A percentile compares a stretch with the other conserved stretches of the same genome.
These are phyloP conservation scores for Pissodes strobi DNA, from an alignment of 1,140 invertebrate species.

Conservation along the genomic window DNA sequence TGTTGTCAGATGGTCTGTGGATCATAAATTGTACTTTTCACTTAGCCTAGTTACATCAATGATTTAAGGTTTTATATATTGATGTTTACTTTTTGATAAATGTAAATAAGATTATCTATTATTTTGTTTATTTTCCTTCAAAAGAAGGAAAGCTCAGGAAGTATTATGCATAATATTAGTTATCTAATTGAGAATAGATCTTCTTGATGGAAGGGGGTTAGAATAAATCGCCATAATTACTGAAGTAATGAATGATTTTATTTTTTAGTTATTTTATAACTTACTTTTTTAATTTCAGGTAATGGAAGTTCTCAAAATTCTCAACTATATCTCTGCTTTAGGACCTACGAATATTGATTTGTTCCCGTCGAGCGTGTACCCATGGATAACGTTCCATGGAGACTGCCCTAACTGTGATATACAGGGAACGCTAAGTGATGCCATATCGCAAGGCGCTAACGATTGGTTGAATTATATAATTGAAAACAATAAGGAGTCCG, in stretches of 20 bases:
- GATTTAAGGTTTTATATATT: too few relatives aligned
- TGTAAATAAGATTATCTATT: too few relatives aligned
- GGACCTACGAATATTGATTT: slow-evolving; percentile 66
- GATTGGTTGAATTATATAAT: slow-evolving; percentile 79
- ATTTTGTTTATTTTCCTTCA: too few relatives aligned
- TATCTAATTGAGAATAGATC: too few relatives aligned
- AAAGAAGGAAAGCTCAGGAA: too few relatives aligned
- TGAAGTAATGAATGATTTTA: neutral
- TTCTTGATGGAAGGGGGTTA: too few relatives aligned
- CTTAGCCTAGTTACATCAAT: too few relatives aligned
- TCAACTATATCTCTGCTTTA: slow-evolving; percentile 64
- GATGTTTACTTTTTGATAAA: too few relatives aligned
- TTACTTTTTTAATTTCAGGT: slow-evolving; percentile 48
- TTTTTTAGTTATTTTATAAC: neutral
- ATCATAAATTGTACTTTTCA: too few relatives aligned
- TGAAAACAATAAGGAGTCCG: slow-evolving; percentile 65
- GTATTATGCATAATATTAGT: too few relatives aligned
- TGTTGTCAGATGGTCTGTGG: too few relatives aligned
- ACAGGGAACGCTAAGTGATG: slow-evolving; percentile 65
- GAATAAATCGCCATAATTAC: too few relatives aligned
- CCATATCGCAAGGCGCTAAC: slow-evolving; percentile 70
- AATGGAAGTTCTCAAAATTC: slow-evolving; percentile 70
- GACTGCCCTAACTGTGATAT: slow-evolving; percentile 63
- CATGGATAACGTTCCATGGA: slow-evolving; percentile 60
- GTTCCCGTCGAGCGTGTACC: slow-evolving; percentile 71